phyloP scores from a whole-genome alignment of 2,888 invertebrate genomes.

The Cactoblastis cactorum region DNA sequence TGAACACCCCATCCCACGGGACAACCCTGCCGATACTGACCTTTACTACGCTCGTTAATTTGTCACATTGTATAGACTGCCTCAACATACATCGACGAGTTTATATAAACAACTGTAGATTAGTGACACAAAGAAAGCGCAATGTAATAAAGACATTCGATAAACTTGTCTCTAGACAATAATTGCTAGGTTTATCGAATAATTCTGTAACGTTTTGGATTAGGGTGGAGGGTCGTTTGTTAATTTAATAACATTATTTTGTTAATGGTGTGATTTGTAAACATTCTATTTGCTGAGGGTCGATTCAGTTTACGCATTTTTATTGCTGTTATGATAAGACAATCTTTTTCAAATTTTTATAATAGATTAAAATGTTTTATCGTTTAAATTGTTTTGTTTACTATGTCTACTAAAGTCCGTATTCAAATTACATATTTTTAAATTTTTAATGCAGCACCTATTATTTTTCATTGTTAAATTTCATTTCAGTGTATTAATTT shows the following conservation, averaged over 20 bases:
- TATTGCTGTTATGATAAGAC: not conserved
- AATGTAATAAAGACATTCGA: not conserved
- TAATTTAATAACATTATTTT: conserved; percentile 7
- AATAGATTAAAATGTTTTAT: not conserved
- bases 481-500: too few species aligned
- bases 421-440: too few species aligned
- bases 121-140: not conserved
- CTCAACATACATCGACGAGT: not conserved
- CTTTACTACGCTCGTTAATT: not conserved
- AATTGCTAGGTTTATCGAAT: conserved; percentile 1
- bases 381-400: too few species aligned
- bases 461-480: too few species aligned
- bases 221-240: not conserved
- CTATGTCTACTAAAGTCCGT: too few species aligned
- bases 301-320: not conserved
- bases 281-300: not conserved
- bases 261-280: conserved; percentile 9
- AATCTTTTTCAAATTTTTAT: not conserved
- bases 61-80: not conserved
- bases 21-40: conserved; percentile 6
- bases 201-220: conserved; percentile 6
- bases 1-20: conserved; percentile 9
- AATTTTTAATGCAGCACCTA: too few species aligned
- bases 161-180: not conserved
- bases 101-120: not conserved